A percentile compares a stretch with the other conserved stretches of the same genome.
These are phyloP conservation scores for Orthonychiurus folsomi DNA, from an alignment of 2,888 invertebrate genomes.

Conservation along the genomic window DNA sequence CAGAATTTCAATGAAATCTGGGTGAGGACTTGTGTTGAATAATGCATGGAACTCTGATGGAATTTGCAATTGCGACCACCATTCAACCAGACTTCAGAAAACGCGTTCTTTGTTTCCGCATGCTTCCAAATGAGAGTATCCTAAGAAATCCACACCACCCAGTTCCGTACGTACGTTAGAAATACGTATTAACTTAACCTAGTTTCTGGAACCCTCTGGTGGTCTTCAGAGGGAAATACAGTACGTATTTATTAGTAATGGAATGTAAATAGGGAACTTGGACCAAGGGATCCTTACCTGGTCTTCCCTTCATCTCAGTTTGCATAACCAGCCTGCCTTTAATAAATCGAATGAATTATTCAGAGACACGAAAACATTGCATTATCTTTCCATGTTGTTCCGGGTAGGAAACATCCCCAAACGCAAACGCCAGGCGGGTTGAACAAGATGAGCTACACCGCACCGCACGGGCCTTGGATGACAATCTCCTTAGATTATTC, in stretches of 20 bases:
- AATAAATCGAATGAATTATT: background rate
- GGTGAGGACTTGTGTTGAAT: too few species aligned
- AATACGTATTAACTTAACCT: background rate
- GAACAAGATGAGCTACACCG: background rate
- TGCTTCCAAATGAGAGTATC: too few species aligned
- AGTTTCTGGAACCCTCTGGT: background rate
- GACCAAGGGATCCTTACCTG: too few species aligned
- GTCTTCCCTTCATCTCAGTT: background rate
- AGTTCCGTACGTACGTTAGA: too few species aligned
- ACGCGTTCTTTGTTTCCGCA: too few species aligned
- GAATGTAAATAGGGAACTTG: background rate
- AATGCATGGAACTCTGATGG: too few species aligned
- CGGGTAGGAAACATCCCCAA: background rate
- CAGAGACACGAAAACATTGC: background rate
- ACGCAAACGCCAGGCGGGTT: background rate
- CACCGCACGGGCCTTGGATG: background rate
- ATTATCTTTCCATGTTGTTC: too few species aligned
- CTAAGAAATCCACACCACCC: too few species aligned
- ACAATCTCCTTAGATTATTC: background rate
- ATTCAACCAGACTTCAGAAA: too few species aligned
- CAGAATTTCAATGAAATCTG: too few species aligned
- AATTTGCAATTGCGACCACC: too few species aligned
- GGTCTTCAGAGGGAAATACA: background rate
- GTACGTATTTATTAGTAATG: background rate
- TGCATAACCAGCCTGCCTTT: background rate